Evolutionary conservation across 2,797 vertebrate genomes (phyloP), one percentile per base, ranked within the genome.

Genomic region (Carapus acus): DNA sequence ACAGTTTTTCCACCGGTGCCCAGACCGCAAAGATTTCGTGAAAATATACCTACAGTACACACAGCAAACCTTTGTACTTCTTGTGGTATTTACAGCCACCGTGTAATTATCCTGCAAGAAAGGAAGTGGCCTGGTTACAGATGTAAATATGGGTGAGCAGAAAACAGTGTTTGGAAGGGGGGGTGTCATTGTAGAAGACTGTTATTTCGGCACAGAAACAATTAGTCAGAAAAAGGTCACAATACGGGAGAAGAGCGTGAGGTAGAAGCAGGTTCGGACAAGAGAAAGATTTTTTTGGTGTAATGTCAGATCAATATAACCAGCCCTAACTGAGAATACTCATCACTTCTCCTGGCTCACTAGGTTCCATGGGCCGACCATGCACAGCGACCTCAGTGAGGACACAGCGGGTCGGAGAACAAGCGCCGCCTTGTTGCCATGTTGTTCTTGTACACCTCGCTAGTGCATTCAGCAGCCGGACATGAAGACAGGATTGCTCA

Each of bases 351-450:
- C 67, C 49, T 56, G 43, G 33, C 34, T 9, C 37, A 15, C 45
- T 43, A 56, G 36, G 4, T 75, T 60, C 61, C 68, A 73, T 65
- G 65, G 43, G 62, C 62, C 51, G 36, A 80, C 74, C 70, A 43
- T 69, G 64, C 13, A 31, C 67, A 73, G 67, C 69, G 68, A 27
- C 24, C 69, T 58, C 33, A 0, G 61, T 50, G 62, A 54, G 65
- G 69, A 70, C 71, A 47, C 56, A 40, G 55, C 64, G 22, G 67
- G 58, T 58, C 14, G 2, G 45, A 73, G 68, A 82, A 82, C 78
- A 84, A 80, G 73, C 39, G 62, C 46, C 54, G 73, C 78, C 72
- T 82, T 82, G 75, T 80, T 75, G 56, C 62, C 16, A 11, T 22
- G 65, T 72, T 50, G 21, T 48, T 8, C 61, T 80, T 55, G 44